These are phyloP conservation scores for Apantesis nais DNA, from an alignment of 2,888 invertebrate genomes.

Conservation along the genomic window DNA sequence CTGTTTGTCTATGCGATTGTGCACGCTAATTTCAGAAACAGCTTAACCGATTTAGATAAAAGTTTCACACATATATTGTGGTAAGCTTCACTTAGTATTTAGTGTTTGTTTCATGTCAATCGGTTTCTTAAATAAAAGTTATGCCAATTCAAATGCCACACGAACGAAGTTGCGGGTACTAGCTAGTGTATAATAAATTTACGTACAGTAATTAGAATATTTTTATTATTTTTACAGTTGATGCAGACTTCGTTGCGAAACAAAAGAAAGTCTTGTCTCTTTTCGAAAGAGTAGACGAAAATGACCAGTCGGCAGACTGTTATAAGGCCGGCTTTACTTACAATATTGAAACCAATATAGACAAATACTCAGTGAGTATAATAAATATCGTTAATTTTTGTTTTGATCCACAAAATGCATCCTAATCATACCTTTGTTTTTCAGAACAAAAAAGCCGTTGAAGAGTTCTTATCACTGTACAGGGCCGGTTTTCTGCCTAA, in stretches of 20 bases:
- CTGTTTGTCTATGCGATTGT: too few species aligned
- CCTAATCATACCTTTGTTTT: slow-evolving; percentile 26
- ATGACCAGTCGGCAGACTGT: slow-evolving; percentile 65
- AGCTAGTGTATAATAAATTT: too few species aligned
- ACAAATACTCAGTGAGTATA: slow-evolving; percentile 69
- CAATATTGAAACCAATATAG: slow-evolving; percentile 69
- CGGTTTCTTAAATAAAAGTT: too few species aligned
- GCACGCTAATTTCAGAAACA: too few species aligned
- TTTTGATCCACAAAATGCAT: neutral
- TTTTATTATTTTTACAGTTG: slow-evolving; percentile 46
- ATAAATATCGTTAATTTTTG: neutral
- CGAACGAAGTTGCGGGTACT: too few species aligned
- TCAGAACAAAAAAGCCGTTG: slow-evolving; percentile 75
- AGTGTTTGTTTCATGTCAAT: too few species aligned
- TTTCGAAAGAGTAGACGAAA: slow-evolving; percentile 73
- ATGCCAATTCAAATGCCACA: too few species aligned
- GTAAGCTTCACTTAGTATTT: too few species aligned
- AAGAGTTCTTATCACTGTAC: slow-evolving; percentile 72
- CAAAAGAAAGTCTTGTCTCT: slow-evolving; percentile 78
- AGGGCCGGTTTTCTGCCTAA: slow-evolving; percentile 79
- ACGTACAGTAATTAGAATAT: neutral
- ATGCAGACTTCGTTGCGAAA: slow-evolving; percentile 54
- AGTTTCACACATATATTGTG: too few species aligned
- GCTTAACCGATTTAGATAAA: too few species aligned
- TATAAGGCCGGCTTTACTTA: slow-evolving; percentile 68